Conservation (phyloP, 2,797 vertebrate genomes). For the Pteronotus mesoamericanus region DNA sequence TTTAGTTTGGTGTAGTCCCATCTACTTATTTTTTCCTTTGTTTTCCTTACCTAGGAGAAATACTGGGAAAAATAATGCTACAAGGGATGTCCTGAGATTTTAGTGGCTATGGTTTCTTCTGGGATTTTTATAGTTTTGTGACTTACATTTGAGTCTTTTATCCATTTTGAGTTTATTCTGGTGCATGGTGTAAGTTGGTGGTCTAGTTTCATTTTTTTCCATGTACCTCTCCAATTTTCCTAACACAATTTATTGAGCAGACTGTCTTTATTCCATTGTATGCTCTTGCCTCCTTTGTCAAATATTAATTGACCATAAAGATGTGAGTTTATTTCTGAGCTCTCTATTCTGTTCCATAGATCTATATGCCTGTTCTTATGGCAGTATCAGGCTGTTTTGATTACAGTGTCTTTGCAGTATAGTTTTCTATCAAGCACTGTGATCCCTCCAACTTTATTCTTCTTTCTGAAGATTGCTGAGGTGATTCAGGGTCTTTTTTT, state of each 20-base stretch:
- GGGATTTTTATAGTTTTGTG: background rate
- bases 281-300: background rate
- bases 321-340: background rate
- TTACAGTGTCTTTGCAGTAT: background rate
- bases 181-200: background rate
- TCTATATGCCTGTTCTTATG: background rate
- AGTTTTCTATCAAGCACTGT: background rate
- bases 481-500: background rate
- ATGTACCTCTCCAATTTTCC: background rate
- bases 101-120: background rate
- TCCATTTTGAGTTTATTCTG: background rate
- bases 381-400: background rate
- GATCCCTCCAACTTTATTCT: background rate
- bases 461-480: background rate
- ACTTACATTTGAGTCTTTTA: background rate
- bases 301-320: background rate
- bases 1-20: background rate
- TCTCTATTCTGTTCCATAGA: background rate
- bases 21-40: background rate
- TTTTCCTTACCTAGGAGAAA: background rate
- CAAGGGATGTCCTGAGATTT: background rate
- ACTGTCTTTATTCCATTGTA: background rate
- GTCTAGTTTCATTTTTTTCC: background rate
- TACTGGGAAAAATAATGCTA: background rate
- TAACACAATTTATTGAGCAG: background rate